Conservation (phyloP, 2,888 invertebrate genomes). For the Cryptus viduatorius region DNA sequence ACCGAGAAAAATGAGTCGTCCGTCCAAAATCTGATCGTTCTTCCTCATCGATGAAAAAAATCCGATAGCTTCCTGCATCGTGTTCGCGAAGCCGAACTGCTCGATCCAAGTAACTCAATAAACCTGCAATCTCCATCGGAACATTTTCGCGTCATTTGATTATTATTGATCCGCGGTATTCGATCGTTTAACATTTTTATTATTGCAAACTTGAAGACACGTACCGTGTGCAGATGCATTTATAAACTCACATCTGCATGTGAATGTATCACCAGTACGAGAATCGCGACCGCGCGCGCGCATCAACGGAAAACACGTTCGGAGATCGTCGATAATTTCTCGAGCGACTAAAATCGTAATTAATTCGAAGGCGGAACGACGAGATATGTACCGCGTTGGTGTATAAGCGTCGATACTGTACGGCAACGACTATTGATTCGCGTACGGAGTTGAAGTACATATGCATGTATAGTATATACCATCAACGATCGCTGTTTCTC, state of each 20-base stretch:
- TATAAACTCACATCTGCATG: constrained; percentile 2
- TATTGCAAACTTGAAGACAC: constrained; percentile 25
- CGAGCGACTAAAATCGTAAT: constrained; percentile 64
- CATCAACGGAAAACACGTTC: constrained; percentile 58
- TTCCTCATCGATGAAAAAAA: constrained; percentile 20
- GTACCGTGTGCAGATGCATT: neutral
- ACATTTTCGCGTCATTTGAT: constrained; percentile 19
- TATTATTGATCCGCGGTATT: constrained; percentile 41
- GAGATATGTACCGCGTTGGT: constrained; percentile 19
- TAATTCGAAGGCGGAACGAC: constrained; percentile 64
- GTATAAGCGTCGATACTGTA: constrained; percentile 1
- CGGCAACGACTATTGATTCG: constrained; percentile 14
- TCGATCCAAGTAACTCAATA: constrained; percentile 29
- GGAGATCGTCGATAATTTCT: constrained; percentile 61
- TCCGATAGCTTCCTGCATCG: constrained; percentile 13
- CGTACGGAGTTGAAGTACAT: neutral
- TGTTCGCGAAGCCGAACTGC: neutral
- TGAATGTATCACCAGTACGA: constrained; percentile 30
- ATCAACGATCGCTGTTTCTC: constrained; percentile 17
- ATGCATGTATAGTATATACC: constrained; percentile 18
- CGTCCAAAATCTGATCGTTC: constrained; percentile 35
- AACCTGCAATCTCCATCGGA: constrained; percentile 2
- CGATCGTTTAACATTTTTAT: constrained; percentile 47
- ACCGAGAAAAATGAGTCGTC: constrained; percentile 25
- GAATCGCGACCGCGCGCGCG: constrained; percentile 28